phyloP scores from a whole-genome alignment of 2,888 invertebrate genomes.

The Hypselothyrea guttata region DNA sequence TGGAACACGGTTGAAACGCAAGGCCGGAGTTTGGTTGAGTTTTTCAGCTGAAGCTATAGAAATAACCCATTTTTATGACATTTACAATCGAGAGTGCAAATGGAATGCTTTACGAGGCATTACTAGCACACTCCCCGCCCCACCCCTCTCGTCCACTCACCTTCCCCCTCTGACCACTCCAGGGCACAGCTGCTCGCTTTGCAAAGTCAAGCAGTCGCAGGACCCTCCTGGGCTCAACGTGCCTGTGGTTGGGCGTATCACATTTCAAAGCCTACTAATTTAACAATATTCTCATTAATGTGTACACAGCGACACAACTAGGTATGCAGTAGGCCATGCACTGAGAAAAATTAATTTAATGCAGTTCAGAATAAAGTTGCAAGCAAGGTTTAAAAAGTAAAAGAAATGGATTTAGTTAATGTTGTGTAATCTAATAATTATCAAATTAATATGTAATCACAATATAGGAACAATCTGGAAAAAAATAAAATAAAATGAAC shows the following conservation, averaged over 20 bases:
- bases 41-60: slow-evolving; percentile 60
- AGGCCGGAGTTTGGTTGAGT: not conserved
- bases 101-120: slow-evolving; percentile 24
- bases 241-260: slow-evolving; percentile 79
- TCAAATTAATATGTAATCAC: no score
- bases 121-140: slow-evolving; percentile 4
- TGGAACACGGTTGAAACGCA: not conserved
- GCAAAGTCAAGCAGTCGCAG: slow-evolving; percentile 58
- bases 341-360: no score
- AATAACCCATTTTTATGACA: slow-evolving; percentile 68
- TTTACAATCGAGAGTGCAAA: slow-evolving; percentile 43
- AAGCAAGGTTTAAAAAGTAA: no score
- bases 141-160: not conserved
- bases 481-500: no score
- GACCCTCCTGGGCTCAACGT: slow-evolving; percentile 28
- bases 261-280: slow-evolving; percentile 81
- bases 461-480: no score
- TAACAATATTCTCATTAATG: slow-evolving; percentile 82
- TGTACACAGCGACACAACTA: slow-evolving; percentile 61
- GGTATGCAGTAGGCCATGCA: slow-evolving; percentile 4
- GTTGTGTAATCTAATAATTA: no score
- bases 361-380: no score
- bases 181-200: slow-evolving; percentile 67
- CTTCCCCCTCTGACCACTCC: not conserved
- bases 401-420: no score